Conservation (phyloP, 2,888 invertebrate species). For the Limnephilus marmoratus region DNA sequence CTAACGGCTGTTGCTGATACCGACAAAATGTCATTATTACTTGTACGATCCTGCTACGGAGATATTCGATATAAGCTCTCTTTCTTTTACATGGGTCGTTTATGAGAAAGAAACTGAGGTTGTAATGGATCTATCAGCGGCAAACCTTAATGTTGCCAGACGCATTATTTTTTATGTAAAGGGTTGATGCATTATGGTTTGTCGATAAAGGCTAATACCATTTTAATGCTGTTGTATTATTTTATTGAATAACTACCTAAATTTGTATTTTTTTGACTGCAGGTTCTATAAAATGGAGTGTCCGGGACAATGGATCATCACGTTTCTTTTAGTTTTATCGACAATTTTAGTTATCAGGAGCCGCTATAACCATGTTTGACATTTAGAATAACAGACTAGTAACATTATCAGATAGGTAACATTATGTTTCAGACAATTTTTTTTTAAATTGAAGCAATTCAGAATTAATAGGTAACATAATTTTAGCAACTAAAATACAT, state of each 20-base stretch:
- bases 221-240: not conserved
- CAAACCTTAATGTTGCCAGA: not conserved
- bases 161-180: not conserved
- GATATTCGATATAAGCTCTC: not conserved
- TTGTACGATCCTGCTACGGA: not conserved
- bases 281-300: not conserved
- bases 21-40: not conserved
- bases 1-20: not conserved
- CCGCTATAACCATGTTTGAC: not conserved
- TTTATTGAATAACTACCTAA: not conserved
- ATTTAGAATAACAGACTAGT: not conserved
- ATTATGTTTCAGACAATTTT: no score
- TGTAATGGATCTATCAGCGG: not conserved
- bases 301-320: not conserved
- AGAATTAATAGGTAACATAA: no score
- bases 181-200: not conserved
- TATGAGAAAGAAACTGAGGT: not conserved
- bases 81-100: not conserved
- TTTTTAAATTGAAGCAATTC: no score
- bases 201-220: not conserved
- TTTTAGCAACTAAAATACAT: no score
- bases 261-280: not conserved
- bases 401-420: not conserved
- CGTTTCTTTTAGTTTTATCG: no score
- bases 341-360: not conserved